A percentile compares a stretch with the other conserved stretches of the same genome.
Evolutionary conservation across 2,888 invertebrate species (phyloP).

Genomic region (Drosophila borborema): DNA sequence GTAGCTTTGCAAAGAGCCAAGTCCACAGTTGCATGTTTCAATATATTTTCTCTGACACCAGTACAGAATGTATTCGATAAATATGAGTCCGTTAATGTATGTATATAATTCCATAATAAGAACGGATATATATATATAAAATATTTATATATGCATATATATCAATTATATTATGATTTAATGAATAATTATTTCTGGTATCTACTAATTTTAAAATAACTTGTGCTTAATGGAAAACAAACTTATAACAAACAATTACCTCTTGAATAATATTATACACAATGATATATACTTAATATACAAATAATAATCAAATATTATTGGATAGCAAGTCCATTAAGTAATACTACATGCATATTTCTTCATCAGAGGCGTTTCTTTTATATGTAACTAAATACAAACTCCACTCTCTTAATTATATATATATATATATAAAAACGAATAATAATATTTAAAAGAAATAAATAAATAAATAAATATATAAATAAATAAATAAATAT

Average conservation of each 20-base stretch:
- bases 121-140: no score
- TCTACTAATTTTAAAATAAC: slow-evolving; percentile 7
- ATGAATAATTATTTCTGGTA: slow-evolving; percentile 12
- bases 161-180: slow-evolving; percentile 16
- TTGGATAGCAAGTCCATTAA: slow-evolving; percentile 8
- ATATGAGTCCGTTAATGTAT: neutral
- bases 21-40: slow-evolving; percentile 32
- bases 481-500: neutral
- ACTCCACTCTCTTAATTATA: no score
- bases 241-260: slow-evolving; percentile 39
- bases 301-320: slow-evolving; percentile 9
- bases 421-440: no score
- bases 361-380: slow-evolving; percentile 18
- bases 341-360: slow-evolving; percentile 20
- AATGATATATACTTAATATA: slow-evolving; percentile 10
- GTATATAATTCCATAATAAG: neutral
- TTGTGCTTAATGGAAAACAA: slow-evolving; percentile 12
- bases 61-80: slow-evolving; percentile 3
- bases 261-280: slow-evolving; percentile 36
- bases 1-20: slow-evolving; percentile 49
- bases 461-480: neutral
- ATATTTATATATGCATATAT: neutral
- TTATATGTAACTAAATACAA: neutral
- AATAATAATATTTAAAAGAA: no score
- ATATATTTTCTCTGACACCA: slow-evolving; percentile 13